A percentile compares a stretch with the other conserved stretches of the same genome.
phyloP scores from a whole-genome alignment of 2,797 vertebrate genomes.

The Xenopus petersii region DNA sequence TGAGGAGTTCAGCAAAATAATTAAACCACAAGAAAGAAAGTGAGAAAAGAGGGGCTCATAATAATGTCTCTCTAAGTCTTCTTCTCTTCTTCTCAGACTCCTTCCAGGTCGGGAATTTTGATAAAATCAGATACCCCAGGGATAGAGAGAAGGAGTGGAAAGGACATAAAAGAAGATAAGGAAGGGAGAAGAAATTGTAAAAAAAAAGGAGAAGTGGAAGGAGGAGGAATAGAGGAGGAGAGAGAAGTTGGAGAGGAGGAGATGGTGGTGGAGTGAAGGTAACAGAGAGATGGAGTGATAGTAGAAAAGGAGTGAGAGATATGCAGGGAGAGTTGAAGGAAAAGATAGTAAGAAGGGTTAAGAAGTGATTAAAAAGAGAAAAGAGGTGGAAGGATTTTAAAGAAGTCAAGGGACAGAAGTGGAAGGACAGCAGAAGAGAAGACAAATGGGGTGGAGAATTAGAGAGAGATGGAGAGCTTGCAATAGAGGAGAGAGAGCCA shows the following conservation, averaged over 20 bases:
- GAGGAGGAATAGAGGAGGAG: background rate
- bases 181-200: too few relatives aligned
- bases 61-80: background rate
- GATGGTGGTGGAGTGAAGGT: background rate
- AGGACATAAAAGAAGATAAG: background rate
- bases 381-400: too few relatives aligned
- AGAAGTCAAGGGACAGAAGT: too few relatives aligned
- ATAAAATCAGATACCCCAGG: slow-evolving; percentile 1
- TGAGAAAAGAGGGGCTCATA: slow-evolving; percentile 19
- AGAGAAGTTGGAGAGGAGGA: too few relatives aligned
- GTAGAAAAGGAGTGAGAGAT: too few relatives aligned
- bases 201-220: too few relatives aligned
- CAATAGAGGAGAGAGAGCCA: background rate
- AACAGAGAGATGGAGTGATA: background rate
- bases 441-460: too few relatives aligned
- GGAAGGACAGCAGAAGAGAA: too few relatives aligned
- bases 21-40: slow-evolving; percentile 14
- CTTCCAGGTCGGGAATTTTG: slow-evolving; percentile 4
- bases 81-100: background rate
- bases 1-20: slow-evolving; percentile 3
- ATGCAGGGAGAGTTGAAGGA: background rate
- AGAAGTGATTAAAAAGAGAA: too few relatives aligned
- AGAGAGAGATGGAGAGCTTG: background rate
- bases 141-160: background rate
- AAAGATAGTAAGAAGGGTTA: too few relatives aligned